phyloP scores from a whole-genome alignment of 2,888 invertebrate genomes.

The Aphidoletes aphidimyza region DNA sequence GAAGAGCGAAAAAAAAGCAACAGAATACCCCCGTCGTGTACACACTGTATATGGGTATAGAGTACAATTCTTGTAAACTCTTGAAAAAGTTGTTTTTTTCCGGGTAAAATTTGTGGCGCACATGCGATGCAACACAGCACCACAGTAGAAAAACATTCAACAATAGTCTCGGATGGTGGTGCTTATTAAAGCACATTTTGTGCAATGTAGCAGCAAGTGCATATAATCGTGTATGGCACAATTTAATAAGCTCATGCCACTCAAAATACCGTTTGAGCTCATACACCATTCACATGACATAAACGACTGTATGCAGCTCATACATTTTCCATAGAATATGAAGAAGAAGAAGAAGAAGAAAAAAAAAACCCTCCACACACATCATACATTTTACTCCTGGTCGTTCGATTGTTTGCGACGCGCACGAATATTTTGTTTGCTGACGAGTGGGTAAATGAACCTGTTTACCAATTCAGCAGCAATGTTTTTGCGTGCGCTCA shows the following conservation, averaged over 20 bases:
- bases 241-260: constrained; percentile 48
- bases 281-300: constrained; percentile 29
- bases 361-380: no score
- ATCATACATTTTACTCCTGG: neutral
- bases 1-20: neutral
- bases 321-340: constrained; percentile 18
- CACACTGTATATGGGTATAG: no score
- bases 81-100: neutral
- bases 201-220: constrained; percentile 43
- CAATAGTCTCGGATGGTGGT: neutral
- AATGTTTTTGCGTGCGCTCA: neutral
- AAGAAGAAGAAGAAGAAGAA: no score
- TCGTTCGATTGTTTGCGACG: neutral
- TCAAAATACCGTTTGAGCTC: constrained; percentile 38
- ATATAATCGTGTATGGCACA: constrained; percentile 46
- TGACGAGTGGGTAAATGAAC: constrained; percentile 29
- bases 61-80: constrained; percentile 20
- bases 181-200: constrained; percentile 39
- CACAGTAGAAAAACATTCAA: no score
- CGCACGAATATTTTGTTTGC: neutral
- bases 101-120: neutral
- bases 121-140: constrained; percentile 37
- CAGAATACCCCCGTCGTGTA: neutral
- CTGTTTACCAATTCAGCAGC: neutral
- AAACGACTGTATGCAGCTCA: constrained; percentile 24